phyloP scores from a whole-genome alignment of 2,888 invertebrate genomes.

The Drosophila sordidapex region DNA sequence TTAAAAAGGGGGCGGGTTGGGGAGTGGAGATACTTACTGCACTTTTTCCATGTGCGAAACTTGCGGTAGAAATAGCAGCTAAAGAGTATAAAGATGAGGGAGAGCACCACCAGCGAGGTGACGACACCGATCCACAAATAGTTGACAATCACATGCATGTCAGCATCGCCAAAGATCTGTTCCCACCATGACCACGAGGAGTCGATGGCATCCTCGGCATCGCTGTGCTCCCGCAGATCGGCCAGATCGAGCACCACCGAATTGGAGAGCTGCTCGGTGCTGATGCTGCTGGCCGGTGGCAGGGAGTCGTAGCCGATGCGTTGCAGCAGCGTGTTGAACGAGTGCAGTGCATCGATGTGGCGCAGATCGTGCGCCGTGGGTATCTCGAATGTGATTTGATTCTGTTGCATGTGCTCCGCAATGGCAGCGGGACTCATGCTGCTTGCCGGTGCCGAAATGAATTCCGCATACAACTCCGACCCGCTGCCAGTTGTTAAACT shows the following conservation, averaged over 20 bases:
- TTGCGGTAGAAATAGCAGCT: conserved; percentile 85
- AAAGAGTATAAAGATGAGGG: conserved; percentile 83
- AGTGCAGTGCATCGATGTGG: conserved; percentile 83
- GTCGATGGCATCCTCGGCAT: conserved; percentile 13
- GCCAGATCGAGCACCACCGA: conserved; percentile 83
- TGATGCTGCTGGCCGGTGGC: conserved; percentile 70
- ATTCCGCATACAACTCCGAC: conserved; percentile 60
- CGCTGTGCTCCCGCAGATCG: conserved; percentile 68
- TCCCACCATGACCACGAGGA: conserved; percentile 51
- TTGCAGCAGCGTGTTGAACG: conserved; percentile 82
- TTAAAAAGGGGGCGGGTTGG: background rate
- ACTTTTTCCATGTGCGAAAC: conserved; percentile 85
- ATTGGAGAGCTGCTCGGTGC: conserved; percentile 82
- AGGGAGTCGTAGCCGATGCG: conserved; percentile 49
- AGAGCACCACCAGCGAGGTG: conserved; percentile 82
- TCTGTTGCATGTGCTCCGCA: conserved; percentile 81
- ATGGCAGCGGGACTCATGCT: conserved; percentile 78
- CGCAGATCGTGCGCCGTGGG: conserved; percentile 84
- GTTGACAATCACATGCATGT: conserved; percentile 84
- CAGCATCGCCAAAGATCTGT: conserved; percentile 81
- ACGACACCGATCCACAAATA: conserved; percentile 85
- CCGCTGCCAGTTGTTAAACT: conserved; percentile 16
- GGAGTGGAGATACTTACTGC: conserved; percentile 82
- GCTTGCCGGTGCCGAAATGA: conserved; percentile 72
- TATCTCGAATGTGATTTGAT: conserved; percentile 84